Percentiles rank a stretch among this genome's conserved stretches.
Conservation (phyloP, 2,797 vertebrate genomes). For the Mormyrus proboscirostris region DNA sequence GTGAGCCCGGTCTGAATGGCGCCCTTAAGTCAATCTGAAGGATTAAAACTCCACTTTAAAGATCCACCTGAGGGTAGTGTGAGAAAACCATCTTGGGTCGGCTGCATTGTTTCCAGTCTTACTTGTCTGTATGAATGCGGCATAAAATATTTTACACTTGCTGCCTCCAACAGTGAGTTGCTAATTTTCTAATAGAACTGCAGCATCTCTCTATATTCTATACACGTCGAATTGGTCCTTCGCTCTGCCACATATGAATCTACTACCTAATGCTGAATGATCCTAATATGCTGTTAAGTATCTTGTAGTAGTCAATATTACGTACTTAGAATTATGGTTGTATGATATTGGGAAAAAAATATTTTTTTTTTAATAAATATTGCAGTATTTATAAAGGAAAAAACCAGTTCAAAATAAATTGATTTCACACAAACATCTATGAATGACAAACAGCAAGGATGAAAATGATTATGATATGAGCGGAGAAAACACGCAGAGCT, state of each 20-base stretch:
- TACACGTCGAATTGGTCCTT: not conserved
- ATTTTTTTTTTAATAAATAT: not conserved
- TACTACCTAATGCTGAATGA: not conserved
- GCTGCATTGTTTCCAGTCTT: no score
- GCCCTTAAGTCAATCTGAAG: not conserved
- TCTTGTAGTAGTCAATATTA: not conserved
- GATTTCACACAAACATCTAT: not conserved
- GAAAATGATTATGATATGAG: not conserved
- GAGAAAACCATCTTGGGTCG: no score
- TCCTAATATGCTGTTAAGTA: not conserved
- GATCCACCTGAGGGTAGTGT: not conserved
- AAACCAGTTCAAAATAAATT: not conserved
- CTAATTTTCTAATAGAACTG: not conserved
- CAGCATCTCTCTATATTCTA: not conserved
- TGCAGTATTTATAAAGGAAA: not conserved
- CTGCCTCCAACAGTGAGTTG: not conserved
- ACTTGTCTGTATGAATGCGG: no score
- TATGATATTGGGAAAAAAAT: not conserved
- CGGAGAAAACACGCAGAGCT: no score
- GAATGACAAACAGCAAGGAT: not conserved
- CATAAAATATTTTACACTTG: no score
- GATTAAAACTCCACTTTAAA: not conserved
- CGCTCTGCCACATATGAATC: not conserved
- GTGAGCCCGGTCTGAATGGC: not conserved
- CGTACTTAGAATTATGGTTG: not conserved